A percentile compares a stretch with the other conserved stretches of the same genome.
phyloP scores from a whole-genome alignment of 2,113 vertebrate species.

The Indri indri region DNA sequence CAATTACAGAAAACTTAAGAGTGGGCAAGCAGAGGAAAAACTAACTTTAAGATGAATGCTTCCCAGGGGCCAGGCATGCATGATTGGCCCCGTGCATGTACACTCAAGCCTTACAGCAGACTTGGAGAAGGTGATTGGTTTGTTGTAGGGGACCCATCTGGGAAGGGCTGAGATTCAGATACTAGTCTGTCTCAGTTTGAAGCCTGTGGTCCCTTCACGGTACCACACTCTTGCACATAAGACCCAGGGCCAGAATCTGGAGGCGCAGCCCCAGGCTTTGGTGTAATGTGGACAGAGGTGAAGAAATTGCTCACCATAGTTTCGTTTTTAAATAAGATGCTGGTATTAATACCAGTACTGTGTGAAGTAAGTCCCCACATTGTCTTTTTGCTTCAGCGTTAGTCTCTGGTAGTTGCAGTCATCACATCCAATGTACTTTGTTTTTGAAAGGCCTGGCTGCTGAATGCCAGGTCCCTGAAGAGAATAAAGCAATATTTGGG shows the following conservation, averaged over 20 bases:
- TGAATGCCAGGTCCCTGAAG: neutral
- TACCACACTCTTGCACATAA: neutral
- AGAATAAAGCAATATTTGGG: slow-evolving; percentile 1
- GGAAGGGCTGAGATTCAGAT: neutral
- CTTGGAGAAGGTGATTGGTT: neutral
- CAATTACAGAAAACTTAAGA: neutral
- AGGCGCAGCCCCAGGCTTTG: neutral
- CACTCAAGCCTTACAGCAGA: neutral
- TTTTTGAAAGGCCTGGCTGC: neutral
- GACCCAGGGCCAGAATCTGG: neutral
- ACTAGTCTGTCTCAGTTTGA: neutral
- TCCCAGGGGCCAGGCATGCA: neutral
- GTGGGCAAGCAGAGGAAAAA: neutral
- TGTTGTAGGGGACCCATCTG: neutral
- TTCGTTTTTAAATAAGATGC: neutral
- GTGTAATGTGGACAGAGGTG: neutral
- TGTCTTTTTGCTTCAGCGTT: neutral
- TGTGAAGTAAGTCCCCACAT: neutral
- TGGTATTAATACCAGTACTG: neutral
- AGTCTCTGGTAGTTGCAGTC: neutral
- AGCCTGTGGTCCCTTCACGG: neutral
- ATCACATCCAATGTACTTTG: neutral
- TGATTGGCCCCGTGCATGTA: neutral
- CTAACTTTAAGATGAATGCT: neutral
- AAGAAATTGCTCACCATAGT: neutral